Evolutionary conservation across 1,140 invertebrate species (phyloP).

Genomic region (Eumaeus atala): DNA sequence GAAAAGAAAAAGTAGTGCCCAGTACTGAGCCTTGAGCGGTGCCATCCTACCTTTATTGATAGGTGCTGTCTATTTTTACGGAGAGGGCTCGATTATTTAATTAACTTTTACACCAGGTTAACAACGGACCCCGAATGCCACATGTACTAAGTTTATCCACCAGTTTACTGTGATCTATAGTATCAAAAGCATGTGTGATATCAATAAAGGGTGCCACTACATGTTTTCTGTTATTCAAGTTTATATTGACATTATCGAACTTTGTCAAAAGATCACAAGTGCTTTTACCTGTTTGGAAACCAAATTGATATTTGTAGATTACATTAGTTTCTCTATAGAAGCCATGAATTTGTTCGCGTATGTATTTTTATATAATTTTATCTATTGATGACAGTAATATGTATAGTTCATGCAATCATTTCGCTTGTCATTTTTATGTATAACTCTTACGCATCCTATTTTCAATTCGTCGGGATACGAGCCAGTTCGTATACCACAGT

Average conservation of each 20-base stretch:
- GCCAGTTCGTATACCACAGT: too few species aligned
- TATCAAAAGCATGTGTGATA: conserved; percentile 18
- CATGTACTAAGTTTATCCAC: conserved; percentile 10
- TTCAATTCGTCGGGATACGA: too few species aligned
- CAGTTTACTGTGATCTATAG: conserved; percentile 4
- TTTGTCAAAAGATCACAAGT: too few species aligned
- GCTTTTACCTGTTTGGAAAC: too few species aligned
- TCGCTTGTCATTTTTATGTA: too few species aligned
- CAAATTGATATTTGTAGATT: too few species aligned
- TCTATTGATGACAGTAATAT: neutral
- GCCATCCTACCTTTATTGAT: neutral
- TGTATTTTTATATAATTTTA: too few species aligned
- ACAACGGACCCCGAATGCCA: conserved; percentile 6
- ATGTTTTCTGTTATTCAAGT: conserved; percentile 17
- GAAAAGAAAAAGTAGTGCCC: conserved; percentile 6
- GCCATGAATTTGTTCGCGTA: too few species aligned
- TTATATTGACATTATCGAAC: conserved; percentile 1
- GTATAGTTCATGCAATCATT: too few species aligned
- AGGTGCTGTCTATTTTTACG: conserved; percentile 5
- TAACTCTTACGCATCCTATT: too few species aligned
- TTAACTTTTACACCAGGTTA: neutral
- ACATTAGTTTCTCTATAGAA: too few species aligned
- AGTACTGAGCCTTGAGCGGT: conserved; percentile 12
- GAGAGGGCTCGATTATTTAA: conserved; percentile 9
- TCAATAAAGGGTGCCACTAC: conserved; percentile 16